These are phyloP conservation scores for Odontamblyopus lacepedii DNA, from an alignment of 2,797 vertebrate species.

Conservation along the genomic window DNA sequence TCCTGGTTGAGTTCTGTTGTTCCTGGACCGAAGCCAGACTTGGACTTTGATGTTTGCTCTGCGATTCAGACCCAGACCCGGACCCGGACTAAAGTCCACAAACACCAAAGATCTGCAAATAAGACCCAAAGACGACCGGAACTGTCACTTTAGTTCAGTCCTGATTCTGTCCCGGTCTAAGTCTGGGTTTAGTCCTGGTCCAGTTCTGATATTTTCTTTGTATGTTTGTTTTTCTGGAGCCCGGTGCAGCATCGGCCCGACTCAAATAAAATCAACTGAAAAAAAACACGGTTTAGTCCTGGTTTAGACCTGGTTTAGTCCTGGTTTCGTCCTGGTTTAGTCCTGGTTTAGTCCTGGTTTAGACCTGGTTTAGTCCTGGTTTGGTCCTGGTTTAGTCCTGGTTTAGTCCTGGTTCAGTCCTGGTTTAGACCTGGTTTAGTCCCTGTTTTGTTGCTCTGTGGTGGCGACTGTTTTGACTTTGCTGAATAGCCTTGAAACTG, in stretches of 20 bases:
- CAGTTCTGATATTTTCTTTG: too few species aligned
- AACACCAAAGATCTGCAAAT: not conserved
- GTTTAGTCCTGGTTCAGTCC: not conserved
- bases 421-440: not conserved
- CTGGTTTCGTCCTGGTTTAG: not conserved
- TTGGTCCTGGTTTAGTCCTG: not conserved
- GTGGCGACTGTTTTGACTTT: not conserved
- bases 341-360: too few species aligned
- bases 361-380: too few species aligned
- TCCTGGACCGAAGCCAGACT: not conserved
- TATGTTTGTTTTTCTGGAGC: too few species aligned
- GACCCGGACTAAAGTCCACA: not conserved
- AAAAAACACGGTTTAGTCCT: too few species aligned
- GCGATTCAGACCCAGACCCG: not conserved
- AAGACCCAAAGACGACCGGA: too few species aligned
- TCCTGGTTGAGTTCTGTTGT: not conserved
- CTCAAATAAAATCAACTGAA: too few species aligned
- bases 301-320: not conserved
- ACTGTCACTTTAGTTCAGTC: not conserved
- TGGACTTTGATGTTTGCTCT: conserved; percentile 1
- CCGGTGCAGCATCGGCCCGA: too few species aligned
- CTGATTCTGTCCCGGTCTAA: not conserved
- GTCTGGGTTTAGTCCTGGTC: too few species aligned
- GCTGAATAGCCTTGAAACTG: not conserved
- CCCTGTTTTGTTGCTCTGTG: not conserved